A percentile compares a stretch with the other conserved stretches of the same genome.
These are phyloP conservation scores for Pachliopta kotzebuea DNA, from an alignment of 2,888 invertebrate genomes.

Conservation along the genomic window DNA sequence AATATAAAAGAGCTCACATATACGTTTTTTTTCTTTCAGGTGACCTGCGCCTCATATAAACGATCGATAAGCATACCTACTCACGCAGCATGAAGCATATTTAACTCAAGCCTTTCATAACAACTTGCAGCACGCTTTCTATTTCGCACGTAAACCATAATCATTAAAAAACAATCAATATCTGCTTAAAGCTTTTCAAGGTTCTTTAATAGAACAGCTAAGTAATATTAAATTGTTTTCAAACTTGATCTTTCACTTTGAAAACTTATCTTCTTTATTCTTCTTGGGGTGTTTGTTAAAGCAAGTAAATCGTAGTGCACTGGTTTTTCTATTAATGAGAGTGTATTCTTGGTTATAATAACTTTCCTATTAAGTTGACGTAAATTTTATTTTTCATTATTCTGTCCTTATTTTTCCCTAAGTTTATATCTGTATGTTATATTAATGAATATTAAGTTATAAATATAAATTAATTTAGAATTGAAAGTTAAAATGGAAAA, in stretches of 20 bases:
- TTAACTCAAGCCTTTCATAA: too few relatives aligned
- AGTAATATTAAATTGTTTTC: conserved; percentile 18
- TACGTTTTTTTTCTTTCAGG: too few relatives aligned
- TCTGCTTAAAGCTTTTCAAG: conserved; percentile 15
- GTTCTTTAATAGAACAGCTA: conserved; percentile 21
- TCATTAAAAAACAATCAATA: conserved; percentile 22
- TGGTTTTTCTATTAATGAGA: background rate
- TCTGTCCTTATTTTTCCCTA: too few relatives aligned
- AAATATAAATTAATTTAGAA: too few relatives aligned
- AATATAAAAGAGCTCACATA: too few relatives aligned
- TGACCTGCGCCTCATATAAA: too few relatives aligned
- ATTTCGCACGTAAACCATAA: conserved; percentile 21
- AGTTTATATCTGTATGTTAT: too few relatives aligned
- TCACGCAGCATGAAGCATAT: too few relatives aligned
- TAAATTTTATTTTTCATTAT: too few relatives aligned
- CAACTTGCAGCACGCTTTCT: background rate
- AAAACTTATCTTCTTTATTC: conserved; percentile 1
- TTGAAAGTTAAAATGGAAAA: too few relatives aligned
- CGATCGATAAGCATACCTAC: too few relatives aligned
- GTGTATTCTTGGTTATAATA: background rate
- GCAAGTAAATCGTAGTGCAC: background rate
- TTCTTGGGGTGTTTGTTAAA: conserved; percentile 7
- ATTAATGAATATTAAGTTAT: too few relatives aligned
- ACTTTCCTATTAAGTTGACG: background rate
- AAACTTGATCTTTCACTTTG: conserved; percentile 16